Conservation (phyloP, 2,888 invertebrate genomes). For the Tryphoninae sp. region DNA sequence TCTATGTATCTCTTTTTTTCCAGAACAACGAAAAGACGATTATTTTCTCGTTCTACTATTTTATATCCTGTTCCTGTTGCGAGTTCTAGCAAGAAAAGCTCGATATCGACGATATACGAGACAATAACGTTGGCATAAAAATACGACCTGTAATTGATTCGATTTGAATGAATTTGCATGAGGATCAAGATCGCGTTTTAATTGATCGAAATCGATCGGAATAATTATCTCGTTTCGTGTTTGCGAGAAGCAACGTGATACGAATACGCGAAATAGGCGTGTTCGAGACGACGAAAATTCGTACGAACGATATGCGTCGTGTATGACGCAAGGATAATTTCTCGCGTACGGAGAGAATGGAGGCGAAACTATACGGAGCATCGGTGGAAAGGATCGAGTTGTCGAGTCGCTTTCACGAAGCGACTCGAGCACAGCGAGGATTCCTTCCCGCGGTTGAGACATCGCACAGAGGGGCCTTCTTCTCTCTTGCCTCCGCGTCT, state of each 20-base stretch:
- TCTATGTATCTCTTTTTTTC: not conserved
- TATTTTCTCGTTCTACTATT: slow-evolving; percentile 3
- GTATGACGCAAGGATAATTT: slow-evolving; percentile 52
- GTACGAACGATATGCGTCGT: slow-evolving; percentile 50
- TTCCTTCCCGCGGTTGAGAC: slow-evolving; percentile 72
- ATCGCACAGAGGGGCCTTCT: slow-evolving; percentile 62
- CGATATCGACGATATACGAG: not conserved
- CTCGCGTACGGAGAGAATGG: slow-evolving; percentile 5
- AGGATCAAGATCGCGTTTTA: too few relatives aligned
- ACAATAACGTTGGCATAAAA: too few relatives aligned
- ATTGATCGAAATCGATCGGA: too few relatives aligned
- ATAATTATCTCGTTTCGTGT: not conserved
- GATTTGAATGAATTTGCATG: too few relatives aligned
- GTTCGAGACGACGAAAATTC: slow-evolving; percentile 63
- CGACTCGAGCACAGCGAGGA: slow-evolving; percentile 59
- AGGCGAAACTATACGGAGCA: not conserved
- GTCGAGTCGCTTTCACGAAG: slow-evolving; percentile 71
- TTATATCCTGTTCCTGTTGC: slow-evolving; percentile 32
- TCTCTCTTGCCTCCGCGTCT: not conserved
- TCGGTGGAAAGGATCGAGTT: slow-evolving; percentile 34
- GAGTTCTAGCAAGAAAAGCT: not conserved
- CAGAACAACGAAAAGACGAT: not conserved
- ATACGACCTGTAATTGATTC: too few relatives aligned
- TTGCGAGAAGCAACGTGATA: slow-evolving; percentile 53
- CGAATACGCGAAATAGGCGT: slow-evolving; percentile 74